Conservation (phyloP, 2,888 invertebrate species). For the Volucella zonaria region DNA sequence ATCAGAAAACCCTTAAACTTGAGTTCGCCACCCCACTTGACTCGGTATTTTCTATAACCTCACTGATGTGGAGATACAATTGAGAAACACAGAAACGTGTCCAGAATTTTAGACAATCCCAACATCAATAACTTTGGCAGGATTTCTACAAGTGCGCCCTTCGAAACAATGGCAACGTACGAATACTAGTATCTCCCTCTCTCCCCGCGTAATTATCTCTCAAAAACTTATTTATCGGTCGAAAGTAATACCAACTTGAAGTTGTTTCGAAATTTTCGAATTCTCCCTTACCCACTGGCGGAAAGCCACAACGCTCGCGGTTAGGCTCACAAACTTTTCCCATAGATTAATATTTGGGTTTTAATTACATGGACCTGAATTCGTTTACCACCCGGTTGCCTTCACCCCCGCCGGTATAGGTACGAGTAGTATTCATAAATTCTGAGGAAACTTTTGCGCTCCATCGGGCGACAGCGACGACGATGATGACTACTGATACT, state of each 20-base stretch:
- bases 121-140: background rate
- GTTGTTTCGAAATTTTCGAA: constrained; percentile 37
- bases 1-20: constrained; percentile 35
- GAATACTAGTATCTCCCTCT: background rate
- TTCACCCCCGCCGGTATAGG: background rate
- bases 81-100: constrained; percentile 48
- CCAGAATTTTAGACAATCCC: constrained; percentile 13
- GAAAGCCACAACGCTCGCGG: constrained; percentile 16
- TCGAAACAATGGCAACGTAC: background rate
- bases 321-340: constrained; percentile 46
- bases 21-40: constrained; percentile 10
- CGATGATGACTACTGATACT: background rate
- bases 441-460: constrained; percentile 15
- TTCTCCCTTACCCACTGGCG: background rate
- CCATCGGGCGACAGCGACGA: background rate
- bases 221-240: constrained; percentile 11
- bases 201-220: constrained; percentile 8
- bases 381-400: constrained; percentile 12
- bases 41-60: background rate
- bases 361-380: constrained; percentile 34
- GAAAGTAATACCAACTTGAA: constrained; percentile 29
- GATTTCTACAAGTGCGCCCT: background rate
- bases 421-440: constrained; percentile 33
- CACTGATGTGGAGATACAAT: constrained; percentile 28
- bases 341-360: constrained; percentile 56